Conservation (phyloP, 35 echinoderm and acorn worm species). For the Diadema setosum region DNA sequence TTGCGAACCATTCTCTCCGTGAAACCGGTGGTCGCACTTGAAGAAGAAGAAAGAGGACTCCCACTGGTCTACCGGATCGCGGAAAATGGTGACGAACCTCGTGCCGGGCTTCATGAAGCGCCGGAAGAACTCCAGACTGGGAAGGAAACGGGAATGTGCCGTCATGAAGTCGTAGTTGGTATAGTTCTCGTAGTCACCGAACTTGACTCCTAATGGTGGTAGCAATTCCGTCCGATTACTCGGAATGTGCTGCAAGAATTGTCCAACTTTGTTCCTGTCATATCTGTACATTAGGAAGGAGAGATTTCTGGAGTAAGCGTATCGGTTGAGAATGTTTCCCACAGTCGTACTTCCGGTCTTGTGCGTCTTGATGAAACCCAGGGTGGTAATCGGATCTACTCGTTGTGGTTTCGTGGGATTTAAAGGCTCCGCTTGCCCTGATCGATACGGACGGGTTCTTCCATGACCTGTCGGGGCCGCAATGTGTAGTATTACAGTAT, state of each 20-base stretch:
- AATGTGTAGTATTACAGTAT: too few species aligned
- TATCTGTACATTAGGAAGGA: slow-evolving; percentile 29
- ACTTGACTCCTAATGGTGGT: too few species aligned
- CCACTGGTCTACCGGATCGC: neutral
- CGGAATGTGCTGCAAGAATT: too few species aligned
- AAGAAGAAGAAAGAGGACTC: neutral
- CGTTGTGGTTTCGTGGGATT: too few species aligned
- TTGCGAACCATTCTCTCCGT: neutral
- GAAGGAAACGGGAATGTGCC: neutral
- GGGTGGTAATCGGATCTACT: too few species aligned
- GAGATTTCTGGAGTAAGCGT: slow-evolving; percentile 15
- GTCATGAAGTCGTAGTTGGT: slow-evolving; percentile 5
- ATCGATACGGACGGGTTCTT: too few species aligned
- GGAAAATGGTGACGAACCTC: slow-evolving; percentile 3
- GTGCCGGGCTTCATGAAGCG: neutral
- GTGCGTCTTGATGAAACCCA: slow-evolving; percentile 67
- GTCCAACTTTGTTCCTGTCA: too few species aligned
- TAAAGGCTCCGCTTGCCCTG: too few species aligned
- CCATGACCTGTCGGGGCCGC: too few species aligned
- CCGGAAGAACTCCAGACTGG: too few species aligned
- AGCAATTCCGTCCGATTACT: too few species aligned
- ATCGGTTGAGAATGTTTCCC: slow-evolving; percentile 35
- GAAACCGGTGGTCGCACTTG: neutral
- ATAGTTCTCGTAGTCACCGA: neutral
- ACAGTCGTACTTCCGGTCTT: slow-evolving; percentile 70